Evolutionary conservation across 2,888 invertebrate genomes (phyloP), one percentile per base, ranked within the genome.

Genomic region (Drosophila kuntzei): DNA sequence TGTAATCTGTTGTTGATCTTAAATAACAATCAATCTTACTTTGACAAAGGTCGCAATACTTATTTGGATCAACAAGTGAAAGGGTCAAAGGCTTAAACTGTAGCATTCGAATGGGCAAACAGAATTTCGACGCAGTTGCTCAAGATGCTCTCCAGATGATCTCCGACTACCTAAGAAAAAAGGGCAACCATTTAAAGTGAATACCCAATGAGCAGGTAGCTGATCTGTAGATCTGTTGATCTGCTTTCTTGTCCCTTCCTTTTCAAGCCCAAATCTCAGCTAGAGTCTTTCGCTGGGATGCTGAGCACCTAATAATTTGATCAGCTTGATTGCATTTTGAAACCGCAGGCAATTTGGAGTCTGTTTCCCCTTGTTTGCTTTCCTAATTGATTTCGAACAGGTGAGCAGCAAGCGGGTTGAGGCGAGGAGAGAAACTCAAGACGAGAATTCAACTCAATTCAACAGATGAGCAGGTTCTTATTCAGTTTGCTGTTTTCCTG

Each of bases 361-460:
- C 20, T n/a, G 16, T 22, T 32, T 14, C n/a, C 27, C 8, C 41
- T 41, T 59, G 49, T 50, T 53, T 74, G 62, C 72, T 88, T 74
- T 70, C 36, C 85, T 84, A 89, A 84, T 89, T 84, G 85, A 80
- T 85, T 84, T 87, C 62, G 70, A 87, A 71, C 79, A 84, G 76
- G 85, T 65, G 20, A 57, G n/a, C 87, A 89, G 87, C 59, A 62
- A 50, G 1, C 3, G 9, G 18, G 27, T 36, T 14, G 29, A 41
- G 37, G 32, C 7, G n/a, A 8, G 43, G 1, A 46, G 8, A 12
- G 25, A 7, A 14, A 27, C 16, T 16, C 3, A 16, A 29, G 20
- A 8, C 14, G 8, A 27, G 11, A n/a, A 11, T 18, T n/a, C n/a
- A n/a, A n/a, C n/a, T n/a, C n/a, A n/a, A 1, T n/a, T 22, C 5